Conservation (phyloP, 2,888 invertebrate genomes). For the Chloromyia formosa region DNA sequence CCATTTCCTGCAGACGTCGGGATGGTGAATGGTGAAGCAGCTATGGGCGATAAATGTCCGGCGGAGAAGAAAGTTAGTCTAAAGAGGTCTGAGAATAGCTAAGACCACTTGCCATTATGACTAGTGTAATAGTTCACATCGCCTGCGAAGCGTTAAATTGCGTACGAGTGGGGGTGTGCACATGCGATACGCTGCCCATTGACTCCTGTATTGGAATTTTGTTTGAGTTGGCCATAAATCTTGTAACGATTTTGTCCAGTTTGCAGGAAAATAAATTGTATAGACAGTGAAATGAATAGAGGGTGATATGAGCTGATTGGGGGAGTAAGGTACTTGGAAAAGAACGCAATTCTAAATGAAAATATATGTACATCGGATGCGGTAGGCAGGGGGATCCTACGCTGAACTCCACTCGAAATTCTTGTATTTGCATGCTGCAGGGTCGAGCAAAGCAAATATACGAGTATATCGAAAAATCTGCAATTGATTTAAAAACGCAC, state of each 20-base stretch:
- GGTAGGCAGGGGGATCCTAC: too few relatives aligned
- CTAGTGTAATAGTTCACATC: slow-evolving; percentile 45
- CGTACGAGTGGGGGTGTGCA: slow-evolving; percentile 40
- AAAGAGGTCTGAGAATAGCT: slow-evolving; percentile 6
- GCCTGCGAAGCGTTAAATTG: slow-evolving; percentile 49
- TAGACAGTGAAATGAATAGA: background rate
- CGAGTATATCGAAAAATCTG: too few relatives aligned
- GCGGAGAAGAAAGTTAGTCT: background rate
- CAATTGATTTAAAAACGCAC: too few relatives aligned
- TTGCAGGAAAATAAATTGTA: slow-evolving; percentile 37
- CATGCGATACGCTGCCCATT: background rate
- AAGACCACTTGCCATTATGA: slow-evolving; percentile 20
- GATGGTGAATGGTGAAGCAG: background rate
- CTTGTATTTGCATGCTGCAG: too few relatives aligned
- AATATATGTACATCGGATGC: too few relatives aligned
- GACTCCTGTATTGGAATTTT: background rate
- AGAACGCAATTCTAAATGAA: too few relatives aligned
- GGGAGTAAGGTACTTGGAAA: background rate
- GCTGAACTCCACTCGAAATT: too few relatives aligned
- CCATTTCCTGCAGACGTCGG: too few relatives aligned
- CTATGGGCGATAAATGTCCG: background rate
- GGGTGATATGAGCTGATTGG: too few relatives aligned
- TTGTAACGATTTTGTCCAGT: slow-evolving; percentile 31
- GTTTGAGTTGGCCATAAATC: slow-evolving; percentile 29
- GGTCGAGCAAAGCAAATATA: too few relatives aligned